Conservation (phyloP, 2,113 vertebrate genomes). For the Triplophysa tibetana region DNA sequence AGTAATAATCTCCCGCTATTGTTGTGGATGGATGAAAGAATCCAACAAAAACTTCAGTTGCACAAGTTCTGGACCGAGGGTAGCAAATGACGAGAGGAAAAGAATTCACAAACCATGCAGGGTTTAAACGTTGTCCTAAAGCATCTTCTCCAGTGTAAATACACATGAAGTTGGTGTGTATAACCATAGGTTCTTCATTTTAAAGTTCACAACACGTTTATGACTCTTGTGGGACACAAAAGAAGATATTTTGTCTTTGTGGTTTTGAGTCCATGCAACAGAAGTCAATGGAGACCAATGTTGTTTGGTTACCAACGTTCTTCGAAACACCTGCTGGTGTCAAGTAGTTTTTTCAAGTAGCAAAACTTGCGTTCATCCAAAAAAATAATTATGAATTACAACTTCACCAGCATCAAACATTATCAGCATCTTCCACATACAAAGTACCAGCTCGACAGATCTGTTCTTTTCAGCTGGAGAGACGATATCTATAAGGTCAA, state of each 20-base stretch:
- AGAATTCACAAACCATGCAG: not conserved
- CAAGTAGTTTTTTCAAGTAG: not conserved
- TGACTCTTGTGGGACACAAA: not conserved
- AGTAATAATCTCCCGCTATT: slow-evolving; percentile 35
- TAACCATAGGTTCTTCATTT: not conserved
- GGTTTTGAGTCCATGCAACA: too few species aligned
- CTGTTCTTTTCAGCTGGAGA: not conserved
- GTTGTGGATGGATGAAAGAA: slow-evolving; percentile 18
- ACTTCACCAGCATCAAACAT: too few species aligned
- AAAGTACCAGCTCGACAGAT: too few species aligned
- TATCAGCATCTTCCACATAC: too few species aligned
- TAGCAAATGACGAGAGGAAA: not conserved
- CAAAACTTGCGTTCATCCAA: not conserved
- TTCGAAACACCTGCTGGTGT: too few species aligned
- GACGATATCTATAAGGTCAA: not conserved
- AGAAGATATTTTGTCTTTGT: too few species aligned
- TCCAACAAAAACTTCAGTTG: slow-evolving; percentile 34
- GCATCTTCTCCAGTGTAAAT: slow-evolving; percentile 6
- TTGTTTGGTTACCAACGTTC: too few species aligned
- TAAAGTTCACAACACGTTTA: not conserved
- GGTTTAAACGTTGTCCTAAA: slow-evolving; percentile 6
- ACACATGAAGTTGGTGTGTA: not conserved
- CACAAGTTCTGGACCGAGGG: slow-evolving; percentile 23
- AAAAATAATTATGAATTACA: too few species aligned
- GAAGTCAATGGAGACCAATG: too few species aligned